Evolutionary conservation across 2,888 invertebrate species (phyloP).

Genomic region (Meiosimyza decipiens): DNA sequence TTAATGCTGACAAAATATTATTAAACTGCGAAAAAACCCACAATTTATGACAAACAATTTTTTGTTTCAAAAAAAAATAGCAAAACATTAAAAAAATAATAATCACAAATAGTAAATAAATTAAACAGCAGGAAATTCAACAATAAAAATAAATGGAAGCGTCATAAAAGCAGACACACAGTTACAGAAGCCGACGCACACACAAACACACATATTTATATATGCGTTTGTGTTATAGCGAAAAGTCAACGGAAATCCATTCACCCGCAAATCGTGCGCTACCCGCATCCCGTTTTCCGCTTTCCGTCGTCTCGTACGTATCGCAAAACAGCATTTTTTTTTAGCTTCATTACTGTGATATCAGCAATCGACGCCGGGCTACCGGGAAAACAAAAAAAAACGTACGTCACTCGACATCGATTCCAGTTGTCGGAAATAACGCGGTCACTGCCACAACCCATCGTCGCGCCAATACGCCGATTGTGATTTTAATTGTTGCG

Average conservation of each 20-base stretch:
- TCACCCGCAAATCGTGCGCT: slow-evolving; percentile 5
- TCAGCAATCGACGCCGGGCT: slow-evolving; percentile 21
- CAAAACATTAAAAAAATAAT: slow-evolving; percentile 20
- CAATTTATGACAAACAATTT: neutral
- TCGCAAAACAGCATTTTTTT: neutral
- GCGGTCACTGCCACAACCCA: neutral
- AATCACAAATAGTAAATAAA: slow-evolving; percentile 3
- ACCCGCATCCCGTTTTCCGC: neutral
- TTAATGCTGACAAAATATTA: neutral
- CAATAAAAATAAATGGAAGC: slow-evolving; percentile 11
- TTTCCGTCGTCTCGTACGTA: neutral
- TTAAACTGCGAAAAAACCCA: neutral
- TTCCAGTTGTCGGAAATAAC: neutral
- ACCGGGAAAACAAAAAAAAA: slow-evolving; percentile 18
- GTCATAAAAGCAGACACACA: slow-evolving; percentile 1
- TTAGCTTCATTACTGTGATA: neutral
- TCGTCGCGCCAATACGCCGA: neutral
- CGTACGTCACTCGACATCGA: neutral
- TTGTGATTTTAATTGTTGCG: no score
- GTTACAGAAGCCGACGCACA: slow-evolving; percentile 1
- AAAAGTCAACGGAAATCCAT: slow-evolving; percentile 28
- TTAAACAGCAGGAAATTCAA: slow-evolving; percentile 22
- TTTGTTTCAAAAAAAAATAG: neutral
- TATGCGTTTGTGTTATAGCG: neutral
- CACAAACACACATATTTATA: neutral